Percentiles rank a stretch among this genome's conserved stretches.
These are phyloP conservation scores for Limonius californicus DNA, from an alignment of 1,140 invertebrate species.

Conservation along the genomic window DNA sequence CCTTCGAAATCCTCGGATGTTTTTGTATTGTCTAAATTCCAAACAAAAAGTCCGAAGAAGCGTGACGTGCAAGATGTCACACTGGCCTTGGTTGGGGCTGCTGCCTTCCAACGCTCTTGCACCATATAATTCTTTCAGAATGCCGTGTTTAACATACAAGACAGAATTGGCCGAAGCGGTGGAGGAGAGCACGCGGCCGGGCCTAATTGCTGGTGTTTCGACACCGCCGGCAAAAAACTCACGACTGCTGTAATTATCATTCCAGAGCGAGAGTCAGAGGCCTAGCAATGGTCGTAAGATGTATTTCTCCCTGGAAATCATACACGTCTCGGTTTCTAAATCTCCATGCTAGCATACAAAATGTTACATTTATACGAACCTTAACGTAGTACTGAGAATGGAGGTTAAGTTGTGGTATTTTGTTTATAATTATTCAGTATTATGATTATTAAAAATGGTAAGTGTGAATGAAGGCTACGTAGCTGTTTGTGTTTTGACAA, in stretches of 20 bases:
- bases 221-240: slow-evolving; percentile 13
- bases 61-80: neutral
- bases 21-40: too few relatives aligned
- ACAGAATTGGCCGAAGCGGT: neutral
- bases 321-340: too few relatives aligned
- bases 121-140: slow-evolving; percentile 1
- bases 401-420: too few relatives aligned
- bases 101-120: neutral
- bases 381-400: too few relatives aligned
- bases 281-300: neutral
- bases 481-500: too few relatives aligned
- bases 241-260: slow-evolving; percentile 19
- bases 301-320: neutral
- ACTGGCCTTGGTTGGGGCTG: neutral
- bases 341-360: too few relatives aligned
- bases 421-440: too few relatives aligned
- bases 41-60: too few relatives aligned
- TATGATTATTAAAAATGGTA: too few relatives aligned
- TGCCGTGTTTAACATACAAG: neutral
- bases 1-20: too few relatives aligned
- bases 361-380: too few relatives aligned
- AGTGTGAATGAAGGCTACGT: too few relatives aligned
- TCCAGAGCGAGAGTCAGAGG: slow-evolving; percentile 2
- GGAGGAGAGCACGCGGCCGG: neutral
- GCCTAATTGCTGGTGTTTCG: slow-evolving; percentile 12